A percentile compares a stretch with the other conserved stretches of the same genome.
These are phyloP conservation scores for Idaea aversata DNA, from an alignment of 2,888 invertebrate genomes.

Conservation along the genomic window DNA sequence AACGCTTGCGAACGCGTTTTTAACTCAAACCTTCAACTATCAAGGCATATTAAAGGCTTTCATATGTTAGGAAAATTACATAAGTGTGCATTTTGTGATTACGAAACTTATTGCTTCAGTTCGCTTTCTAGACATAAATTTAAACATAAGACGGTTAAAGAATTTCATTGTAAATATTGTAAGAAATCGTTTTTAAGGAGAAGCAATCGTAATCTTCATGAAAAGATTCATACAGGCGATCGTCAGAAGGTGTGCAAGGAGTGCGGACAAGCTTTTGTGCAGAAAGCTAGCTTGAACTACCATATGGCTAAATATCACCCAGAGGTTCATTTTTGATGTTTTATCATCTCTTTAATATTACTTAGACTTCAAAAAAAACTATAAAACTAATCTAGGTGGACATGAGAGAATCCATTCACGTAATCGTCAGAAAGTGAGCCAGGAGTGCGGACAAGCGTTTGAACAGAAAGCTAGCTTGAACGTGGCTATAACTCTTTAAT, in stretches of 20 bases:
- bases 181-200: slow-evolving; percentile 65
- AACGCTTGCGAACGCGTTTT: slow-evolving; percentile 60
- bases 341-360: no score
- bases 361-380: no score
- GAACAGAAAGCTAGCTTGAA: slow-evolving; percentile 1
- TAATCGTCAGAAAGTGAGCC: not conserved
- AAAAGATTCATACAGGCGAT: slow-evolving; percentile 66
- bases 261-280: slow-evolving; percentile 68
- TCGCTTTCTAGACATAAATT: slow-evolving; percentile 61
- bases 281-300: slow-evolving; percentile 69
- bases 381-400: slow-evolving; percentile 12
- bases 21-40: slow-evolving; percentile 51
- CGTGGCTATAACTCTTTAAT: no score
- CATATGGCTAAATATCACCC: slow-evolving; percentile 72
- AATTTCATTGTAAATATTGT: slow-evolving; percentile 66
- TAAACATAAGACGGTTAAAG: slow-evolving; percentile 64
- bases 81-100: slow-evolving; percentile 60
- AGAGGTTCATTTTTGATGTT: slow-evolving; percentile 50
- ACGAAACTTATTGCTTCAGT: slow-evolving; percentile 53
- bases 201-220: slow-evolving; percentile 53
- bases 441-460: not conserved
- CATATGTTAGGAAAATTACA: slow-evolving; percentile 64
- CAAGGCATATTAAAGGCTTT: slow-evolving; percentile 56
- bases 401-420: slow-evolving; percentile 17
- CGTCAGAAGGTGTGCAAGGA: slow-evolving; percentile 55